Base-by-base conservation (phyloP, 2,888 invertebrate species). In the Nymphalis c-album region DNA sequence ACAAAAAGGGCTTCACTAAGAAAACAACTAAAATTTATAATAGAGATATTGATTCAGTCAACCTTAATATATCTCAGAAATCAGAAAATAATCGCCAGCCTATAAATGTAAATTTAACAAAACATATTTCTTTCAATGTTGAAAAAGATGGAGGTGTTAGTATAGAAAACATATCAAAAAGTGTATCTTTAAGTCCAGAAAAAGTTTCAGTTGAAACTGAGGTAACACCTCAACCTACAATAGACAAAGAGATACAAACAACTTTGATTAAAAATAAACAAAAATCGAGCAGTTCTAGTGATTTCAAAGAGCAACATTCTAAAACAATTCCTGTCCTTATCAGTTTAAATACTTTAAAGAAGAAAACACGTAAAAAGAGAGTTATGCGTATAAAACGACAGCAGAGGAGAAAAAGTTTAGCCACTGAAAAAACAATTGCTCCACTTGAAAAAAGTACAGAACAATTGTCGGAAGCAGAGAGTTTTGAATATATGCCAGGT, bases 401-500 rank as follows among this genome's bases (percentile, higher is more conserved):
- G 69, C 58, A 75, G 69, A 74, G 64, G 51, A 84, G 78, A 70
- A 85, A 78, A 61, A 80, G 77, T 70, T 46, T 47, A 13, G 67
- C 69, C 46, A 47, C 22, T 46, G 77, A 80, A 35, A 83, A 83
- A 73, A 78, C 82, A 73, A 80, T 77, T 65, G 70, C 77, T 58
- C 77, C 75, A 48, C 82, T 77, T 74, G 86, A 84, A 66, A 86
- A 84, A 81, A 86, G 78, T 77, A 85, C 79, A 72, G 87, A 85
- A 22, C 90, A 88, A 81, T 69, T 93, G 78, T 82, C 94, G 72
- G 93, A 94, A 77, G 94, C 94, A 46, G 94, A 95, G 76, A 95
- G 95, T 79, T 95, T 95, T 84, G 95, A 95, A 80, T 95, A 95
- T 78, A 87, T 93, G 85, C 93, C 92, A 61, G 93, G 93, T 2